phyloP scores from a whole-genome alignment of 2,113 vertebrate species.

The Equus przewalskii region DNA sequence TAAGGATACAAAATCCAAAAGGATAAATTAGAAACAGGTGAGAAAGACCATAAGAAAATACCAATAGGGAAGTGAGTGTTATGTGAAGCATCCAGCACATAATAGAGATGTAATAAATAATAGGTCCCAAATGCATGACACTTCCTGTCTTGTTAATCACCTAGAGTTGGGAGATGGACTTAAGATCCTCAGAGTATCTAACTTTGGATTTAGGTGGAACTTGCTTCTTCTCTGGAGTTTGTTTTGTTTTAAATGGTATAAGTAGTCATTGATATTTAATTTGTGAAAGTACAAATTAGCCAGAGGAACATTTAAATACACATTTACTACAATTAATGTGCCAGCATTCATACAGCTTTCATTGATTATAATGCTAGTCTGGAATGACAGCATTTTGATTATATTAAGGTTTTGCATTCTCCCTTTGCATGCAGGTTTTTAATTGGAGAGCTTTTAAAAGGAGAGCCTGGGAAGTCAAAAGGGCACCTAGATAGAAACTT shows the following conservation, averaged over 20 bases:
- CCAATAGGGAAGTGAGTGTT: neutral
- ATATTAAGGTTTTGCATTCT: conserved; percentile 63
- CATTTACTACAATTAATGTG: conserved; percentile 50
- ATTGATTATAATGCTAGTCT: conserved; percentile 48
- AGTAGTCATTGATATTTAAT: conserved; percentile 52
- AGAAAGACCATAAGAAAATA: conserved; percentile 36
- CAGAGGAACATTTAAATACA: conserved; percentile 46
- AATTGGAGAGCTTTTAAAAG: conserved; percentile 47
- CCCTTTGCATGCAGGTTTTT: conserved; percentile 52
- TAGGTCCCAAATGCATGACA: neutral
- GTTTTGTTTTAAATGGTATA: conserved; percentile 39
- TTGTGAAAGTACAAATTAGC: conserved; percentile 55
- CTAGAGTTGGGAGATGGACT: neutral
- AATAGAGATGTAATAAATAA: conserved; percentile 34
- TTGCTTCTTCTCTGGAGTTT: conserved; percentile 53
- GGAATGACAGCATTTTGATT: conserved; percentile 59
- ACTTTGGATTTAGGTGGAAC: conserved; percentile 40
- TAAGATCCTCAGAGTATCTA: conserved; percentile 18
- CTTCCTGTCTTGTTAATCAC: conserved; percentile 7
- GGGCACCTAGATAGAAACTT: neutral
- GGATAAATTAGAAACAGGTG: conserved; percentile 13
- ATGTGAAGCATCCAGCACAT: neutral
- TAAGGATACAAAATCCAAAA: conserved; percentile 32
- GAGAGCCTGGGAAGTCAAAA: conserved; percentile 39
- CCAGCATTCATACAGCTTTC: conserved; percentile 46